phyloP scores from a whole-genome alignment of 2,888 invertebrate species.

The Sphecodes monilicornis region DNA sequence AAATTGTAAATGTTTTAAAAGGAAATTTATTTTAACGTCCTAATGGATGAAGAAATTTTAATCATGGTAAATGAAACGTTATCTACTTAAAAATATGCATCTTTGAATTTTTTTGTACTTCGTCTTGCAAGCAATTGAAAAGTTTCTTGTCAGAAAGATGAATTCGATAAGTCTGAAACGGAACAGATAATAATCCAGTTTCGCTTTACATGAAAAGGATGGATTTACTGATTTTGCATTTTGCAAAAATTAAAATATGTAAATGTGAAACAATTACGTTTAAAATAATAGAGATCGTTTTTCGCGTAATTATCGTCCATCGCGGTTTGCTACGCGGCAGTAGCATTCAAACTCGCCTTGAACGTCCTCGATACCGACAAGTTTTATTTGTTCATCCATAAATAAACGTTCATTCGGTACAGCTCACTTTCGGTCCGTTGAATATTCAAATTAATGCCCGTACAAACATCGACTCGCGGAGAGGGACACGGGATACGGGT shows the following conservation, averaged over 20 bases:
- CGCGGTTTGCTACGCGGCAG: neutral
- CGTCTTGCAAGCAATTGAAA: neutral
- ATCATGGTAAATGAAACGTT: neutral
- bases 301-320: neutral
- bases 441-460: slow-evolving; percentile 13
- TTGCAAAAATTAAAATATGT: neutral
- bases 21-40: neutral
- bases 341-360: neutral
- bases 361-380: neutral
- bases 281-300: neutral
- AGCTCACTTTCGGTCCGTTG: neutral
- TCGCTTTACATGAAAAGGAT: neutral
- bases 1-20: neutral
- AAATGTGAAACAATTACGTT: neutral
- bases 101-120: neutral
- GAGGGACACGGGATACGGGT: neutral
- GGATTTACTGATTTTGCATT: neutral
- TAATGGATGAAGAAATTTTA: neutral
- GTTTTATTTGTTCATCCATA: neutral
- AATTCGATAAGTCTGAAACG: rapidly evolving
- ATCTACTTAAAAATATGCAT: neutral
- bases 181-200: neutral
- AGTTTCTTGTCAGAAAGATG: neutral
- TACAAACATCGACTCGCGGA: neutral
- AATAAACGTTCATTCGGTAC: neutral